Evolutionary conservation across 2,113 vertebrate genomes (phyloP), one percentile per base, ranked within the genome.

Genomic region (Perca schrenkii): DNA sequence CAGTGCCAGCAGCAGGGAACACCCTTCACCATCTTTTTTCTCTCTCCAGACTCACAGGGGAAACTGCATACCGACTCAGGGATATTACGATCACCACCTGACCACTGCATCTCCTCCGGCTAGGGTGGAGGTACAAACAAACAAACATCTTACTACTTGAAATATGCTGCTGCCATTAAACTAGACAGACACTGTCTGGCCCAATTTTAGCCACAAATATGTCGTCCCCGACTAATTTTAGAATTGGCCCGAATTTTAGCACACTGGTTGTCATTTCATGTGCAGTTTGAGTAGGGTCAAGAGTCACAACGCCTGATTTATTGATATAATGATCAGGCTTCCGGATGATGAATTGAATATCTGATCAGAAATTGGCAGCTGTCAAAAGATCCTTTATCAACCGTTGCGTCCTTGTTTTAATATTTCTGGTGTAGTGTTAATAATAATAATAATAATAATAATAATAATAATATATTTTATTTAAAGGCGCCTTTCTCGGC

Each of bases 101-200:
- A 94, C 97, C 97, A 98, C 90, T 95, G 96, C 91, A 98, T 93
- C n/a, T 95, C 95, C 62, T 97, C 96, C 7, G 95, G 28, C 97
- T 98, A 82, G 22, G 17, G 34, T 21, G 22, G 69, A 74, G 1
- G 22, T 6, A 61, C 25, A 77, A 65, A 85, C 36, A 79, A 49
- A 91, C 3, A 78, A 43, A 31, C 43, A 34, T 70, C 4, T 60
- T 5, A 60, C 2, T 50, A 21, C 7, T 22, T 54, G 16, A 60
- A 21, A 8, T n/a, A 7, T 25, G 14, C 14, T 64, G 31, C 49
- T 50, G 17, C 17, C 15, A 8, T 66, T 22, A 25, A 17, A 3
- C 3, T 7, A 8, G 10, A 7, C 31, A 15, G n/a, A 61, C 56
- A 78, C 34, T 43, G 57, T 63, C 14, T 0, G 22, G 60, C 19